These are phyloP conservation scores for Hydrotaea diabolus DNA, from an alignment of 2,888 invertebrate genomes.

Conservation along the genomic window DNA sequence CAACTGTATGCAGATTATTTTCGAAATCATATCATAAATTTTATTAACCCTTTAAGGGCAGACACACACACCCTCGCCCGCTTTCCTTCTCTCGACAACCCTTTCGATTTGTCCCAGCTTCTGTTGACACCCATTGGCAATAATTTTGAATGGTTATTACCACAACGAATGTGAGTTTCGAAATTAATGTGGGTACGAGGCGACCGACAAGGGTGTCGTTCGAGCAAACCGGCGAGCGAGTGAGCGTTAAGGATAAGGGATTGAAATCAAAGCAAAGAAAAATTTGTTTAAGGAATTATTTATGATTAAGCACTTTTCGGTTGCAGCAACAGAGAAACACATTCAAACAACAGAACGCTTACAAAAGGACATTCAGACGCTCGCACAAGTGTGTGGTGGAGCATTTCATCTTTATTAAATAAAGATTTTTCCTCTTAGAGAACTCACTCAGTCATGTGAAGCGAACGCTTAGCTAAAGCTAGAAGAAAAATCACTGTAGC, in stretches of 20 bases:
- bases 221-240: neutral
- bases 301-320: constrained; percentile 56
- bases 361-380: no score
- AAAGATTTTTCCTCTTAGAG: constrained; percentile 43
- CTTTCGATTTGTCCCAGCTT: neutral
- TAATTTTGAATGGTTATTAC: constrained; percentile 58
- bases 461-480: neutral
- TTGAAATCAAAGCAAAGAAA: neutral
- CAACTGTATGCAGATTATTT: constrained; percentile 23
- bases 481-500: constrained; percentile 21
- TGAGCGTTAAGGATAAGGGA: neutral
- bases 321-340: neutral
- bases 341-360: neutral
- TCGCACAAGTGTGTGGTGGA: neutral
- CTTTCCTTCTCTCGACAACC: neutral
- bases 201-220: neutral
- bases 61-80: neutral
- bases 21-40: neutral
- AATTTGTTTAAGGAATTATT: constrained; percentile 48
- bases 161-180: constrained; percentile 28
- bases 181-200: neutral
- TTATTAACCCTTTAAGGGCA: constrained; percentile 3
- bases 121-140: constrained; percentile 28
- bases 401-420: constrained; percentile 63
- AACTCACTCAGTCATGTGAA: constrained; percentile 10